Evolutionary conservation across 2,888 invertebrate species (phyloP).

Genomic region (Drosophila pseudotalamancana): DNA sequence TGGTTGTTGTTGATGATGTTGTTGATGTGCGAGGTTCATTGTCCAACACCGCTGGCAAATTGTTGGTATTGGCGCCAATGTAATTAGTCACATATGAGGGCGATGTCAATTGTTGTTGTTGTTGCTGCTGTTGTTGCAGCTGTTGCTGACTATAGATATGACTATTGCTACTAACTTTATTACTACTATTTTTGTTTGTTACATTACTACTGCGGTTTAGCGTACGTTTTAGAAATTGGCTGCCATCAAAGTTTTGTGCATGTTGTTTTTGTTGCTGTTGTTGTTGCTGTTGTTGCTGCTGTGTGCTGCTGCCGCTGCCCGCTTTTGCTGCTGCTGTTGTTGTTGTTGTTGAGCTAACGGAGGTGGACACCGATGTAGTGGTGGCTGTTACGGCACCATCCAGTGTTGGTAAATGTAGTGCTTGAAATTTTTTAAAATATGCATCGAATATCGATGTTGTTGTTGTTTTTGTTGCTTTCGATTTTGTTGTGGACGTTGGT

Average conservation of each 20-base stretch:
- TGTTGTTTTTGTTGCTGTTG: slow-evolving; percentile 39
- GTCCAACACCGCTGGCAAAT: slow-evolving; percentile 76
- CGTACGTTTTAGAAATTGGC: slow-evolving; percentile 82
- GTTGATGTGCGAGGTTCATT: slow-evolving; percentile 53
- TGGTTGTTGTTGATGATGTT: slow-evolving; percentile 36
- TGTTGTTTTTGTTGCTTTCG: slow-evolving; percentile 66
- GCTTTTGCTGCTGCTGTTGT: no score
- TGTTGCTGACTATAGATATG: slow-evolving; percentile 55
- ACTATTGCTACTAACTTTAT: slow-evolving; percentile 65
- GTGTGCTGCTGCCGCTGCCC: no score
- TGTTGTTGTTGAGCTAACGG: slow-evolving; percentile 53
- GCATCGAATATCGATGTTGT: slow-evolving; percentile 81
- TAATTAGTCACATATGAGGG: slow-evolving; percentile 85
- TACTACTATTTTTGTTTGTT: slow-evolving; percentile 67
- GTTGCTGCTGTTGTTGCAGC: slow-evolving; percentile 35
- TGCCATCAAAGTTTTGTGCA: slow-evolving; percentile 61
- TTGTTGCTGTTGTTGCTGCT: slow-evolving; percentile 18
- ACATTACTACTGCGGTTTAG: slow-evolving; percentile 71
- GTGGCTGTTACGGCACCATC: slow-evolving; percentile 61
- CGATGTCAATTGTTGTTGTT: slow-evolving; percentile 51
- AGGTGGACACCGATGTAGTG: slow-evolving; percentile 60
- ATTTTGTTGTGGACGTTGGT: slow-evolving; percentile 54
- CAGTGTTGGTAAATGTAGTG: slow-evolving; percentile 71
- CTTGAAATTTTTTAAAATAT: slow-evolving; percentile 82
- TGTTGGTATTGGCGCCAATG: slow-evolving; percentile 84